These are phyloP conservation scores for Manacus vitellinus DNA, from an alignment of 2,113 vertebrate genomes.

Conservation along the genomic window DNA sequence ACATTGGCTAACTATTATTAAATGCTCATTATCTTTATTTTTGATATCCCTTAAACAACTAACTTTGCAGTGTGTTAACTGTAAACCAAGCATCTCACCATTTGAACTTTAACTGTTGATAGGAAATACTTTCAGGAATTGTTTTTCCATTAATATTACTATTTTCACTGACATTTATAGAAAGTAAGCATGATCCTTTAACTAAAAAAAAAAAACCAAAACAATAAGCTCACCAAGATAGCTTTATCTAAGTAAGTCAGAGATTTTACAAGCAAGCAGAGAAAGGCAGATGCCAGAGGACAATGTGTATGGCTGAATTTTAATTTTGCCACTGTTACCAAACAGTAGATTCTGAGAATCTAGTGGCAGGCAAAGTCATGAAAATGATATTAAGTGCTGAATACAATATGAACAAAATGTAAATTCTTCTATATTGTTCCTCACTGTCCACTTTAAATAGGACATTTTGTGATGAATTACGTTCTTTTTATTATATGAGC, in stretches of 20 bases:
- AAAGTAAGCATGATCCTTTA: background rate
- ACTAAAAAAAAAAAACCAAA: background rate
- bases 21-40: background rate
- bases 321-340: background rate
- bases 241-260: background rate
- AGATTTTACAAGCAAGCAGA: background rate
- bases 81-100: background rate
- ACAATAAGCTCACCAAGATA: background rate
- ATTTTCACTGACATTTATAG: background rate
- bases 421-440: background rate
- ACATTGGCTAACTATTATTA: background rate
- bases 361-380: background rate
- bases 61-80: background rate
- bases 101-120: background rate
- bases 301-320: background rate
- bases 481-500: background rate
- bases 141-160: background rate
- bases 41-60: background rate
- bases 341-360: background rate
- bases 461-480: background rate
- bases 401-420: background rate
- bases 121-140: background rate
- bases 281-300: background rate
- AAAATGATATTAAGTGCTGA: background rate
- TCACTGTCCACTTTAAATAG: background rate